Evolutionary conservation across 2,113 vertebrate genomes (phyloP).

Genomic region (Gila orcuttii): DNA sequence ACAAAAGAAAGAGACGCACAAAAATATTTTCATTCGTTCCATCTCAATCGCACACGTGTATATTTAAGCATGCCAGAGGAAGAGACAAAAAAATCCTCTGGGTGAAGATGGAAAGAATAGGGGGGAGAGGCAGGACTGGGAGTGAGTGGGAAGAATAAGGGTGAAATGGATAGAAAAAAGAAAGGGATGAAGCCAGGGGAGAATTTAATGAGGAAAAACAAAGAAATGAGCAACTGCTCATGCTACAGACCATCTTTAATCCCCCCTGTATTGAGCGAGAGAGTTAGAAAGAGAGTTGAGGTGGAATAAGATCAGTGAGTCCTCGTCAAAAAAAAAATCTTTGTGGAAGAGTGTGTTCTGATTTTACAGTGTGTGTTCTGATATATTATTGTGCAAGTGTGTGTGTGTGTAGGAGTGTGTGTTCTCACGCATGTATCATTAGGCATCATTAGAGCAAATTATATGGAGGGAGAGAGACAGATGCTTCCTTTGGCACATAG

Average conservation of each 20-base stretch:
- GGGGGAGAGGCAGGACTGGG: constrained; percentile 38
- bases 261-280: neutral
- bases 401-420: constrained; percentile 45
- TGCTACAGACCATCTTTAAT: constrained; percentile 41
- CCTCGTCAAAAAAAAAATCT: constrained; percentile 39
- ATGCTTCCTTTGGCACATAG: constrained; percentile 67
- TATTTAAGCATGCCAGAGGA: neutral
- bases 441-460: constrained; percentile 73
- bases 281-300: constrained; percentile 4
- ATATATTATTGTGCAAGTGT: constrained; percentile 29
- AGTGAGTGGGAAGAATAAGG: constrained; percentile 21
- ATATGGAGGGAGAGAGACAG: constrained; percentile 69
- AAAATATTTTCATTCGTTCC: constrained; percentile 10
- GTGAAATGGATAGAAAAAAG: constrained; percentile 17
- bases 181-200: constrained; percentile 30
- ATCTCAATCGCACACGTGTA: neutral
- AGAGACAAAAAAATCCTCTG: constrained; percentile 34
- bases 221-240: constrained; percentile 34
- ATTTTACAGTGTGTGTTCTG: constrained; percentile 4
- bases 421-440: constrained; percentile 70
- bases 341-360: neutral
- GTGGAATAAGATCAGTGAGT: constrained; percentile 39
- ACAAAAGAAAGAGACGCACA: constrained; percentile 24
- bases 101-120: constrained; percentile 46
- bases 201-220: constrained; percentile 51